Base-by-base conservation (phyloP, 2,888 invertebrate genomes). In the Germaria angustata region DNA sequence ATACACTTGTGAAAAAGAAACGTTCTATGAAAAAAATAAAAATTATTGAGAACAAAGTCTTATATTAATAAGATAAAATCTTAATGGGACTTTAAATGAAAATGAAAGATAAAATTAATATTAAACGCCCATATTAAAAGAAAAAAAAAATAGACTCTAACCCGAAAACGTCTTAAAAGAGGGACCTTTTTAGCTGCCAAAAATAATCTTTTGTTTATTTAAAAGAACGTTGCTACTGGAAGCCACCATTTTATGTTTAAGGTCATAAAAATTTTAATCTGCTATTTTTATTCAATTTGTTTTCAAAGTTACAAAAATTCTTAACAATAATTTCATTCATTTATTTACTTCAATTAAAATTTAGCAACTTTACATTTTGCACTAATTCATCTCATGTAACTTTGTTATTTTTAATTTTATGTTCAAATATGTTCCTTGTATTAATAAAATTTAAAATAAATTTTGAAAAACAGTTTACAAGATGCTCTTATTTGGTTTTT, bases 361-460 rank as follows among this genome's bases (percentile, higher is more conserved):
- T 15, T 41, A 28, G 28, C 6, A 28, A n/a, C n/a, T 28, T 39
- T 32, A 15, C 11, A 44, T 15, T 20, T 51, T 36, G n/a, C 15
- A 15, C 28, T 8, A 53, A 22, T 63, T 34, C n/a, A 9, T 39
- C 2, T 49, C n/a, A 44, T n/a, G 46, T 49, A 41, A 41, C 41
- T 39, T 17, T 41, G 36, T 59, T 51, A 51, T 77, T 77, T 68
- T 71, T 55, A 65, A 72, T 72, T 79, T 72, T 59, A 72, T 59
- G 57, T 57, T 15, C 51, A 39, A 71, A 72, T 57, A 79, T 72
- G 57, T 32, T 61, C 22, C 51, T 49, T 46, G 32, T 65, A 72
- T 72, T 66, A 79, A 79, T 65, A 78, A 78, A 78, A 71, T 78
- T 65, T 57, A 65, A 71, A 78, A 71, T 46, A 66, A 68, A 57